These are phyloP conservation scores for Sarotherodon lohbergeri DNA, from an alignment of 2,113 vertebrate genomes.

Conservation along the genomic window DNA sequence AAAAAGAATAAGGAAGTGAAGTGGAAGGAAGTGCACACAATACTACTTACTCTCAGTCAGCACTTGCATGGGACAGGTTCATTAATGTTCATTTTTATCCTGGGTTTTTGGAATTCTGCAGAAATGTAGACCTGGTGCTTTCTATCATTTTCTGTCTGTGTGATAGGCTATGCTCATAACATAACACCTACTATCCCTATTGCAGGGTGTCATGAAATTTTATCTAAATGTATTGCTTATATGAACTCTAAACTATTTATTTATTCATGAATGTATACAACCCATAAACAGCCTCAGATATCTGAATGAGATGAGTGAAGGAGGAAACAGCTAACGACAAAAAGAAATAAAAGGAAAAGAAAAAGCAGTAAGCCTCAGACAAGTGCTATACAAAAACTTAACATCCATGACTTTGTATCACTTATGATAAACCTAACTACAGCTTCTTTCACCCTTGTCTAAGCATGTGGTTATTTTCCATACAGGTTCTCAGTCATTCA, in stretches of 20 bases:
- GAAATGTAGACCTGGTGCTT: not conserved
- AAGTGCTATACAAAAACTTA: not conserved
- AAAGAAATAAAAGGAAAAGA: no score
- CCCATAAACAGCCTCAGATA: not conserved
- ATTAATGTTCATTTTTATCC: not conserved
- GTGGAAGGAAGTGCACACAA: rapidly evolving
- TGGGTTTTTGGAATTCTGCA: not conserved
- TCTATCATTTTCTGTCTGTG: not conserved
- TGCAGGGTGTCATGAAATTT: not conserved
- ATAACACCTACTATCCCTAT: not conserved
- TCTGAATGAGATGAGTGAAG: not conserved
- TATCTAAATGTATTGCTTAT: not conserved
- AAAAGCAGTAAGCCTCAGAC: rapidly evolving
- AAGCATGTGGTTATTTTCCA: not conserved
- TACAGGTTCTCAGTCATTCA: not conserved
- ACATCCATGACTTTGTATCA: rapidly evolving
- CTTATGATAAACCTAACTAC: not conserved
- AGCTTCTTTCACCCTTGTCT: not conserved
- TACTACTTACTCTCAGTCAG: not conserved
- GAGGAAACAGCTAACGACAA: not conserved
- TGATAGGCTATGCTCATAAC: not conserved
- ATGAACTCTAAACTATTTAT: rapidly evolving
- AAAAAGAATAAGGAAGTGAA: not conserved
- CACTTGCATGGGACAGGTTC: not conserved
- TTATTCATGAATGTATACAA: not conserved